These are phyloP conservation scores for Isichthys henryi DNA, from an alignment of 2,113 vertebrate genomes.

Conservation along the genomic window DNA sequence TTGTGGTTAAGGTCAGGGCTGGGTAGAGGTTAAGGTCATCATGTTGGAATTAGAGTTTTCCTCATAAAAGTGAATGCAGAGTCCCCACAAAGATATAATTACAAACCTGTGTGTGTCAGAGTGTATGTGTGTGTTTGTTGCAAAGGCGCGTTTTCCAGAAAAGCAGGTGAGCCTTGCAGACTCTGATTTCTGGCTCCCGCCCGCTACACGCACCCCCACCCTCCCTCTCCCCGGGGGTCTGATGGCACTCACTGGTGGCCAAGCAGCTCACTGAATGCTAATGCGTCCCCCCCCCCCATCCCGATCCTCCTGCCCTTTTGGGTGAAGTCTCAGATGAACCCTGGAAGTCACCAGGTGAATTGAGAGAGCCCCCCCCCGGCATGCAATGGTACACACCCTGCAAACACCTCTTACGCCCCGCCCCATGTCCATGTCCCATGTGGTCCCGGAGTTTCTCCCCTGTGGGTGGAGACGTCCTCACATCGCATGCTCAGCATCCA, in stretches of 20 bases:
- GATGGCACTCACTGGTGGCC: background rate
- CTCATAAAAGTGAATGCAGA: too few species aligned
- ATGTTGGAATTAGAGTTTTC: too few species aligned
- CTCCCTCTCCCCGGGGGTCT: background rate
- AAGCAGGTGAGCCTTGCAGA: background rate
- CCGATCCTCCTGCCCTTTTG: background rate
- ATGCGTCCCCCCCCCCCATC: background rate
- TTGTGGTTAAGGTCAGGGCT: too few species aligned
- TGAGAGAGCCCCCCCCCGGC: background rate
- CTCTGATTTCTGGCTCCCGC: background rate
- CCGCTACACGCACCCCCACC: background rate
- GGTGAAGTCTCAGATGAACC: background rate
- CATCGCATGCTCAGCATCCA: background rate
- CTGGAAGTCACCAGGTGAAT: background rate
- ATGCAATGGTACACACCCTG: background rate
- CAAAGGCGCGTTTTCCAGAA: background rate
- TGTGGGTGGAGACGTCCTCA: background rate
- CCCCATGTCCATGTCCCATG: background rate
- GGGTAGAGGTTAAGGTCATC: too few species aligned
- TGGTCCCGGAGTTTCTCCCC: background rate
- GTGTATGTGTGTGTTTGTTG: background rate
- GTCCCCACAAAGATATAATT: too few species aligned
- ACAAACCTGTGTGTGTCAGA: background rate
- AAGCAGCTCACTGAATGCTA: background rate
- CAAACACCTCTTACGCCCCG: too few species aligned